Conservation (phyloP, 1,140 invertebrate genomes). For the Wiebesia pumilae region DNA sequence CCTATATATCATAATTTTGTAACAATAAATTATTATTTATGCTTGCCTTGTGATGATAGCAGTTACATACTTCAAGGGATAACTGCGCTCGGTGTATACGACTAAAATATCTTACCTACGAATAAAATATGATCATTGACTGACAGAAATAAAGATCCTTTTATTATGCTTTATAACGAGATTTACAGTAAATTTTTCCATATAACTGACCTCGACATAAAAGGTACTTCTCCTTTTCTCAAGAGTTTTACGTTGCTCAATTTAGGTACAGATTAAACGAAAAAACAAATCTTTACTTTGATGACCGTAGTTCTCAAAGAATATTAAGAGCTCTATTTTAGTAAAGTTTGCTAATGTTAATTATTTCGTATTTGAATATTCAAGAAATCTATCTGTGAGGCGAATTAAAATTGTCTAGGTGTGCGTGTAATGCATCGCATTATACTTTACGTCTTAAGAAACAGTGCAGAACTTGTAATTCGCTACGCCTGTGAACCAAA, state of each 20-base stretch:
- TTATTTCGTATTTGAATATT: background rate
- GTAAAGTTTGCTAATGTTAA: background rate
- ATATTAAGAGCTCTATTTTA: background rate
- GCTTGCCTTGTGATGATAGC: background rate
- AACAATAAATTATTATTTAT: slow-evolving; percentile 20
- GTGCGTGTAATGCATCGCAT: too few species aligned
- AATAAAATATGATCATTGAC: slow-evolving; percentile 39
- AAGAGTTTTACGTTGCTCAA: background rate
- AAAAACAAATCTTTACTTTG: too few species aligned
- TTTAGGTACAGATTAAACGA: too few species aligned
- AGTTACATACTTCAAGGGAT: background rate
- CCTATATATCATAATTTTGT: slow-evolving; percentile 4
- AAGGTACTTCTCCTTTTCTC: too few species aligned
- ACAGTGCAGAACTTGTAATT: background rate
- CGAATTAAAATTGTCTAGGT: background rate
- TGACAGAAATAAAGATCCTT: background rate
- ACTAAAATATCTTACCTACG: background rate
- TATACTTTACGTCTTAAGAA: background rate
- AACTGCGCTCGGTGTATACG: background rate
- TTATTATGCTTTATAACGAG: slow-evolving; percentile 31
- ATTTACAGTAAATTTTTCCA: slow-evolving; percentile 1
- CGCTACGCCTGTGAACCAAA: background rate
- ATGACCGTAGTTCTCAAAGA: background rate
- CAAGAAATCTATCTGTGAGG: background rate
- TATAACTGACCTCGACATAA: background rate